Percentiles rank a stretch among this genome's conserved stretches.
Conservation (phyloP, 2,113 vertebrate genomes). For the Cryptotis parvus region DNA sequence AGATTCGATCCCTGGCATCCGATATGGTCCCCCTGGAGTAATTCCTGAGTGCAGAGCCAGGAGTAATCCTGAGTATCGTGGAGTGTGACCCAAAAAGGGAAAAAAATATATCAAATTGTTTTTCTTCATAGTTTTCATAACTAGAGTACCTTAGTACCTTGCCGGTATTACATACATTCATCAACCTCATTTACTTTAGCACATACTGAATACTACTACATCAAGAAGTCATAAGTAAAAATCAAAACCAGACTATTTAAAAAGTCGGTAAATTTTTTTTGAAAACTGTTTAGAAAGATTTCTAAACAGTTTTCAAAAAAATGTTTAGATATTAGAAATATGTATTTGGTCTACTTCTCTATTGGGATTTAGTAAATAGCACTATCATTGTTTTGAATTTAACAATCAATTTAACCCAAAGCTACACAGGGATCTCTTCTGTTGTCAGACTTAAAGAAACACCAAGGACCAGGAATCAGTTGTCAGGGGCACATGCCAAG, state of each 20-base stretch:
- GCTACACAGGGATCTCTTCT: background rate
- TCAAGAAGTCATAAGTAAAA: background rate
- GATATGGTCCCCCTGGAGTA: no score
- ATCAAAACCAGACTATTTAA: no score
- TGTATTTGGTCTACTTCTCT: background rate
- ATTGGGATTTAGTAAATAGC: background rate
- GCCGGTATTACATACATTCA: background rate
- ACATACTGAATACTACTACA: slow-evolving; percentile 19
- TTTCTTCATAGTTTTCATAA: background rate
- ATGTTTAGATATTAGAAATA: slow-evolving; percentile 3
- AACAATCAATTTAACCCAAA: slow-evolving; percentile 25
- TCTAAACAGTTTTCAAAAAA: no score
- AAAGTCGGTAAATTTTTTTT: no score
- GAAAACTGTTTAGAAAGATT: no score
- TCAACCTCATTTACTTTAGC: slow-evolving; percentile 3
- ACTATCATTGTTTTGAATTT: background rate
- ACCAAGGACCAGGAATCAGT: background rate
- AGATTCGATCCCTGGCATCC: no score
- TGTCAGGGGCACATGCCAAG: no score
- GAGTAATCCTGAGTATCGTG: no score
- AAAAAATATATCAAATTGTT: background rate
- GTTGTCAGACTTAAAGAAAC: background rate
- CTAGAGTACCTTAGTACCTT: slow-evolving; percentile 12
- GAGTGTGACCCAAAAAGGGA: no score
- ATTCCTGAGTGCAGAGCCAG: no score